phyloP scores from a whole-genome alignment of 2,797 vertebrate genomes.

The Pygocentrus nattereri region DNA sequence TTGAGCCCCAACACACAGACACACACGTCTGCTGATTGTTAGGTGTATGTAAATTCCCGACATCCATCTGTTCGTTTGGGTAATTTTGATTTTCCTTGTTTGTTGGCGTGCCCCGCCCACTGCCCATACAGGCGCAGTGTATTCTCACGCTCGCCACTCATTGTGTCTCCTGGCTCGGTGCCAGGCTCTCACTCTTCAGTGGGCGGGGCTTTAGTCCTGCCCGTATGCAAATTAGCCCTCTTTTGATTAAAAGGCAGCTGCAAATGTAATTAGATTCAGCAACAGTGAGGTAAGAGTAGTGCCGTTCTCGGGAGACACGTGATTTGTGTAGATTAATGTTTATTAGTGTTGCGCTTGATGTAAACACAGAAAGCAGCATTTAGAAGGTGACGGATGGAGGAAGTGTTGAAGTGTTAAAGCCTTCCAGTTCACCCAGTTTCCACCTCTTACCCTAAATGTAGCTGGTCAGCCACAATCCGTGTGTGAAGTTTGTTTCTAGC shows the following conservation, averaged over 20 bases:
- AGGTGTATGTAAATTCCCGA: conserved; percentile 65
- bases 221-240: conserved; percentile 72
- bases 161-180: conserved; percentile 58
- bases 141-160: conserved; percentile 46
- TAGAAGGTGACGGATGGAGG: too few species aligned
- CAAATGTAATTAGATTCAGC: conserved; percentile 75
- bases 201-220: conserved; percentile 49
- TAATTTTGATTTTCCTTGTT: conserved; percentile 68
- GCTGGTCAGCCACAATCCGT: too few species aligned
- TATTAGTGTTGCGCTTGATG: conserved; percentile 8
- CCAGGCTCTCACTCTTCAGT: conserved; percentile 58
- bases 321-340: conserved; percentile 30
- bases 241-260: conserved; percentile 78
- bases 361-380: conserved; percentile 11
- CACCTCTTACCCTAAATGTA: too few species aligned
- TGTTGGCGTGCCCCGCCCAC: conserved; percentile 56
- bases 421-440: too few species aligned
- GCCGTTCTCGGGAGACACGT: conserved; percentile 22
- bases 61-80: conserved; percentile 70
- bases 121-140: conserved; percentile 1
- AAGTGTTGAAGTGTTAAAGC: too few species aligned
- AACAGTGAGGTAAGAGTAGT: conserved; percentile 48
- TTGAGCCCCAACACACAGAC: conserved; percentile 59
- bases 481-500: too few species aligned
- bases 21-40: conserved; percentile 57